Base-by-base conservation (phyloP, 2,113 vertebrate species). In the Plotosus lineatus region DNA sequence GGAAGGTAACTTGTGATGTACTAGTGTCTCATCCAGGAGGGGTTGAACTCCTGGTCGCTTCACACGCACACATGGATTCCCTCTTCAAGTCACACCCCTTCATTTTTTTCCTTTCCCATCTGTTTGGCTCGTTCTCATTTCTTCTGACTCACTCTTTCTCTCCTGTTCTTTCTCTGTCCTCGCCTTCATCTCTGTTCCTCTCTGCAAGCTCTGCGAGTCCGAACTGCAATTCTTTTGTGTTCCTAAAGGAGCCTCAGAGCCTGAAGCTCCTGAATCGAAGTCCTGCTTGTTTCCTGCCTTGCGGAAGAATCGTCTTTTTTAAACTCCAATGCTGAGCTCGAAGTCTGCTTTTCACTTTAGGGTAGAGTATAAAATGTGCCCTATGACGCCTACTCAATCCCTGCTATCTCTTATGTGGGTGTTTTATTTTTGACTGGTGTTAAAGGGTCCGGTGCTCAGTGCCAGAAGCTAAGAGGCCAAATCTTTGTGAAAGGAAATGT, bases 391-490 rank as follows among this genome's bases (percentile, higher is more conserved):
- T 46, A 1, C 23, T 26, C 36, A 75, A 75, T 75, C 46, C 31
- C 71, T 53, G 26, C 9, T 1, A 2, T 51, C 12, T 42, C 53
- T 9, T 15, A 15, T 28, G 51, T 75, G 53, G 51, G 51, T 19
- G 53, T 14, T 56, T 75, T 75, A 55, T 53, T 75, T 75, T 38
- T 55, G 38, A 75, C 50, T 55, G 50, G 10, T n/a, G 48, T 75
- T 75, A 38, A 73, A 55, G 50, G 50, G 31, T 74, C 31, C n/a
- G 50, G 72, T 23, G 1, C 48, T 38, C 71, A 15, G 50, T 6
- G 10, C 28, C 71, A 53, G 48, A 6, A 72, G 69, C 46, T 51
- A 21, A 33, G 28, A 74, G 11, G 12, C 28, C 71, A 73, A 73
- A 73, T n/a, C 6, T 8, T 40, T 1, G 4, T 21, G 11, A 23